Base-by-base conservation (phyloP, 2,888 invertebrate species). In the Stenchaetothrips biformis region DNA sequence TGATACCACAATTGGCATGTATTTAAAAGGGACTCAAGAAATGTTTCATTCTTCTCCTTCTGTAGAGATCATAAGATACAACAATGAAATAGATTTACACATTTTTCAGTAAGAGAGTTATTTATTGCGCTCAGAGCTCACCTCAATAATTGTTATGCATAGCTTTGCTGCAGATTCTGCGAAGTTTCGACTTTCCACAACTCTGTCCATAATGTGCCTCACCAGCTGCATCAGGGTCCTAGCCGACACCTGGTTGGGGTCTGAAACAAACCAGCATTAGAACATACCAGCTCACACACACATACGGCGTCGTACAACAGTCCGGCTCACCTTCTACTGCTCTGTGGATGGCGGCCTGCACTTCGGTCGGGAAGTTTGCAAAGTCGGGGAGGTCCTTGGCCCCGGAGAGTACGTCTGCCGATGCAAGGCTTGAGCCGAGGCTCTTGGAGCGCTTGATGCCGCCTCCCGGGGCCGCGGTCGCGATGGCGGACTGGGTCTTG, bases 1-100 rank as follows among this genome's bases (percentile, higher is more conserved):
- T 95, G 95, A 88, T 94, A 96, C 93, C 93, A 94, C 87, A 95
- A 95, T 86, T 95, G 94, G 87, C 95, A 95, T 74, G 93, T 95
- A 87, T 96, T 96, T 83, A 96, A 89, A 83, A 96, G 89, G 62
- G 95, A 94, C 88, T 96, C 96, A 84, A 96, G 89, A 87, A 96
- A 96, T 77, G 95, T 96, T 88, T 95, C 94, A 83, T 93, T 93
- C 84, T 91, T 91, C 88, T 96, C 96, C 86, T 92, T 93, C 89
- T 90, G 85, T n/a, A 85, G 37, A 4, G 37, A 37, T 37, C 37
- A 37, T 37, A 37, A 82, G 81, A 74, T 80, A 81, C 48, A 59
- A 79, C 77, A 62, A 27, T 16, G 78, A 59, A 80, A 77, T 48
- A 47, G 16, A 4, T 8, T n/a, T 7, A 1, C 37, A 37, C 37